Evolutionary conservation across 2,797 vertebrate species (phyloP).

Genomic region (Myotis vivesi): DNA sequence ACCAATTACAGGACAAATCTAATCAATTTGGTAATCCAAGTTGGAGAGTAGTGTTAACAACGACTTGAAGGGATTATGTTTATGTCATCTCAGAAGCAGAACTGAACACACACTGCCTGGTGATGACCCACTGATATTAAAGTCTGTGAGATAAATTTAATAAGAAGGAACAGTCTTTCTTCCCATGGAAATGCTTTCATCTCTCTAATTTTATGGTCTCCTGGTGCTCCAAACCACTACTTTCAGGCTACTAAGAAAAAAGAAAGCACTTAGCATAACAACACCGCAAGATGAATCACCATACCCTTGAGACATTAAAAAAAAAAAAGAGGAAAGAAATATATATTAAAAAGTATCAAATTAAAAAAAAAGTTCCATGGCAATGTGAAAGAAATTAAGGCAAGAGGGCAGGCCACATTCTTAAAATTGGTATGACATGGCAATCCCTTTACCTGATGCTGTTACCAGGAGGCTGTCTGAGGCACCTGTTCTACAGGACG

Average conservation of each 20-base stretch:
- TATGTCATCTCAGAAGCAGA: not conserved
- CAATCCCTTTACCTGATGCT: slow-evolving; percentile 99
- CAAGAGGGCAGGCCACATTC: slow-evolving; percentile 74
- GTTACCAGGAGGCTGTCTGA: slow-evolving; percentile 98
- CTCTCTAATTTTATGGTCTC: slow-evolving; percentile 56
- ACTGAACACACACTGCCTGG: not conserved
- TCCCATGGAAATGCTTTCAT: slow-evolving; percentile 31
- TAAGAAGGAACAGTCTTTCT: slow-evolving; percentile 23
- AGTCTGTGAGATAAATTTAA: slow-evolving; percentile 49
- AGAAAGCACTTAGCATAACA: slow-evolving; percentile 38
- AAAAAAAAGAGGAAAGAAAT: slow-evolving; percentile 2
- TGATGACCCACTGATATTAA: not conserved
- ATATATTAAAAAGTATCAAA: slow-evolving; percentile 29
- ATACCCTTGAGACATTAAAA: slow-evolving; percentile 80
- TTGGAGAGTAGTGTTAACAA: not conserved
- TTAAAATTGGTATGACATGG: slow-evolving; percentile 83
- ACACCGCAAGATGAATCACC: slow-evolving; percentile 80
- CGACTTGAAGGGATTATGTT: not conserved
- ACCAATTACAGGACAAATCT: not conserved
- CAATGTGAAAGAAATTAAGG: slow-evolving; percentile 66
- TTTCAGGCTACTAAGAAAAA: slow-evolving; percentile 23
- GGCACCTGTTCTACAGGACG: slow-evolving; percentile 94
- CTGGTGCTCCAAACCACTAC: slow-evolving; percentile 43
- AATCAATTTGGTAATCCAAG: not conserved
- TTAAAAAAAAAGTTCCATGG: slow-evolving; percentile 66